Evolutionary conservation across 2,888 invertebrate species (phyloP), one percentile per base, ranked within the genome.

Genomic region (Napeogenes sylphis): DNA sequence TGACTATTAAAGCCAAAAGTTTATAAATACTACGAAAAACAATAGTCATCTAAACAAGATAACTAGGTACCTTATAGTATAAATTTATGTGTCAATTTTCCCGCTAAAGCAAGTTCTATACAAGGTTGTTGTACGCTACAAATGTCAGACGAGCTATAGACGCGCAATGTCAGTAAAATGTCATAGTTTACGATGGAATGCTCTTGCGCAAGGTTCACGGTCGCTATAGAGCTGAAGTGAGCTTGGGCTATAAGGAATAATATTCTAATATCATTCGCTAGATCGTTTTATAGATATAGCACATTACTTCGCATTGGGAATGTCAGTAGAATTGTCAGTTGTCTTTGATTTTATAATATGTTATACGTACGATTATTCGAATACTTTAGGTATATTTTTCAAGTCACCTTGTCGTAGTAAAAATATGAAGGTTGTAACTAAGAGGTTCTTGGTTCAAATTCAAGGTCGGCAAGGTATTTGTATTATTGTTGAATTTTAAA

Each of bases 91-190:
- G 71, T 69, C 69, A 64, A 69, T 72, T 70, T 68, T 68, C 71
- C 72, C 68, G 71, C 71, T 66, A 73, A 73, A 75, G 74, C 75
- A 73, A 8, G 72, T 72, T 74, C 68, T 68, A 68, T 72, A 75
- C 82, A 82, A 85, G 83, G 83, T 82, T 81, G 74, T 69, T 72
- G 73, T 73, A 73, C 71, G 75, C 75, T 71, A 76, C 80, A 82
- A 85, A 85, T 82, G 83, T 72, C 73, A 75, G 65, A 65, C 65
- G 68, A 63, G 70, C 63, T 71, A 71, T 73, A 69, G 72, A 69
- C 77, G 77, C 70, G 81, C 83, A 83, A 80, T 84, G 83, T 81
- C 84, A 82, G 78, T 85, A 84, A 87, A 88, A 85, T 85, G 84
- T 83, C 83, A 81, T 76, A 83, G 79, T 87, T 85, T 83, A 86